Evolutionary conservation across 2,113 vertebrate species (phyloP), one percentile per base, ranked within the genome.

Genomic region (Cranoglanis bouderius): DNA sequence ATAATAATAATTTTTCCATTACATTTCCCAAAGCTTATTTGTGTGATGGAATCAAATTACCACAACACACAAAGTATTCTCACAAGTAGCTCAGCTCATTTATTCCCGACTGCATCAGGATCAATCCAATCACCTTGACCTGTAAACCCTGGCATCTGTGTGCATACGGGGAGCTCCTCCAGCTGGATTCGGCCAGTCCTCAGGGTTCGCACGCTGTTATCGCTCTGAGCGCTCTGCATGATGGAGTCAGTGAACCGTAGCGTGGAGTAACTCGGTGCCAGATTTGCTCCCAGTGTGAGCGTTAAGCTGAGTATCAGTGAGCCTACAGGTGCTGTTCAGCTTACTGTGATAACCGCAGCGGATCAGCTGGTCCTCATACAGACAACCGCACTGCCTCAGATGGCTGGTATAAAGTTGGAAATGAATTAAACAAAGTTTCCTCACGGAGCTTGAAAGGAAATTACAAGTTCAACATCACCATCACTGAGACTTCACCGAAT

Each of bases 221-320:
- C 90, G 18, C 89, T 53, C 84, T 84, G 86, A 70, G 89, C 74
- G 87, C 85, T 85, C 78, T 87, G 86, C 72, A 78, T 57, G 84
- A 81, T 53, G 70, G 87, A 90, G 85, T 85, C 89, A 87, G 85
- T 89, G 86, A 90, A 85, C 87, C 82, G 49, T 86, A 86, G 87
- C 87, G 32, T 85, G 90, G 85, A 90, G 75, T 82, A 88, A 90
- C 70, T 86, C 85, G n/a, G 85, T 83, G 87, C 88, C 87, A 88
- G 89, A 89, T 85, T 75, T 81, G 26, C 82, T 85, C 92, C 89
- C 92, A 38, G 38, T 29, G 81, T 83, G 84, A 49, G 86, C 51
- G 40, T 88, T 88, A 84, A 90, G 90, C 92, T 87, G 78, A 91
- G 91, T 90, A 89, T 88, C 91, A 92, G 67, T 72, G 43, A 80